Conservation (phyloP, 2,888 invertebrate genomes). For the Agrotis segetum region DNA sequence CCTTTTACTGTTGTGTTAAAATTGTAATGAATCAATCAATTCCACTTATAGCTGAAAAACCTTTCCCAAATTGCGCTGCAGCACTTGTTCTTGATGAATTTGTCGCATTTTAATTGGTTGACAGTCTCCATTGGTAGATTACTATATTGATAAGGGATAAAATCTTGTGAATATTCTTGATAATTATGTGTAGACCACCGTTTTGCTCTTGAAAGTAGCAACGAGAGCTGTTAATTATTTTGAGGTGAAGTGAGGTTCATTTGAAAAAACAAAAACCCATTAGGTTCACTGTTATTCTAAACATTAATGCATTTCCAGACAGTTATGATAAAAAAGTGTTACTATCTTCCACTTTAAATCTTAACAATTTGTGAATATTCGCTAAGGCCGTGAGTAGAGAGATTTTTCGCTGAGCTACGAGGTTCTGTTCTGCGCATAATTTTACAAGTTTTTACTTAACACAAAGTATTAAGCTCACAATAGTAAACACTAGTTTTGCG, state of each 20-base stretch:
- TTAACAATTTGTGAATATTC: conserved; percentile 20
- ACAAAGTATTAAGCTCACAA: conserved; percentile 69
- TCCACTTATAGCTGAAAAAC: conserved; percentile 16
- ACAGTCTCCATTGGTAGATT: conserved; percentile 8
- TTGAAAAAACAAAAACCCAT: neutral
- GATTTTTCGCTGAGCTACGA: conserved; percentile 54
- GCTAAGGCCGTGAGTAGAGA: conserved; percentile 18
- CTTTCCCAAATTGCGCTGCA: conserved; percentile 25
- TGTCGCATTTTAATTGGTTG: conserved; percentile 52
- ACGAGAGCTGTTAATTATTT: neutral
- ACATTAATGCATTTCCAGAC: neutral
- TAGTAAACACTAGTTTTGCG: conserved; percentile 73
- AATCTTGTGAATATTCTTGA: neutral
- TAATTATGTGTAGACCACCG: neutral
- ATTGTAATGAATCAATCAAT: conserved; percentile 47
- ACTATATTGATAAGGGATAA: neutral
- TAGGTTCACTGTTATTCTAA: neutral
- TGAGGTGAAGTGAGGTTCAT: neutral
- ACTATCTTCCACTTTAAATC: conserved; percentile 22
- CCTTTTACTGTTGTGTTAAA: conserved; percentile 12
- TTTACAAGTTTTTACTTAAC: conserved; percentile 64
- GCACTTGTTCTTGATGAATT: conserved; percentile 47
- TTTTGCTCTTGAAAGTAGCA: neutral
- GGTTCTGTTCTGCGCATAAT: conserved; percentile 58
- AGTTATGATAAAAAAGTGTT: conserved; percentile 2